Conservation (phyloP, 2,888 invertebrate genomes). For the Allacma fusca region DNA sequence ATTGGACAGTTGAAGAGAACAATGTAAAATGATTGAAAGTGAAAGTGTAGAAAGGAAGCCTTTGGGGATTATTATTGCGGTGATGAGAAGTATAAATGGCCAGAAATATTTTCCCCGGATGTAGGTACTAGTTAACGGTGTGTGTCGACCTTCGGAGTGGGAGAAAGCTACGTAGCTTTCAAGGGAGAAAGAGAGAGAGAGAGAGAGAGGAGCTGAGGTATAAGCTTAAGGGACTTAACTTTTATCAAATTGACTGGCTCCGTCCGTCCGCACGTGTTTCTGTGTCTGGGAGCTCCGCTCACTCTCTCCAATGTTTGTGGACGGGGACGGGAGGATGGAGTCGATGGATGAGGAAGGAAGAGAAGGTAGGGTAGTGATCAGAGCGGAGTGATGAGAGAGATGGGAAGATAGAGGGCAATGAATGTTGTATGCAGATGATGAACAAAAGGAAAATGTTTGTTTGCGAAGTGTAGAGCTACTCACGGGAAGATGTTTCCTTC, state of each 20-base stretch:
- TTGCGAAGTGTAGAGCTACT: conserved; percentile 38
- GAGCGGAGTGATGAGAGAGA: conserved; percentile 15
- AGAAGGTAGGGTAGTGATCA: conserved; percentile 14
- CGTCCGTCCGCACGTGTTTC: too few species aligned
- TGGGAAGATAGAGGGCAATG: conserved; percentile 9
- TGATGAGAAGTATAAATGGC: not conserved
- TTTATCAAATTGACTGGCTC: too few species aligned
- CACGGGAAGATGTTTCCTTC: conserved; percentile 44
- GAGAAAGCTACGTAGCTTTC: too few species aligned
- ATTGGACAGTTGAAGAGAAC: conserved; percentile 23
- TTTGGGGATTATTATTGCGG: conserved; percentile 19
- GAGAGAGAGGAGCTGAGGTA: too few species aligned
- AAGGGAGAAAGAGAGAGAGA: too few species aligned
- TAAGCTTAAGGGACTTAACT: too few species aligned
- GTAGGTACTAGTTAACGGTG: too few species aligned
- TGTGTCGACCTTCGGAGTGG: too few species aligned
- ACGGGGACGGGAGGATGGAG: not conserved
- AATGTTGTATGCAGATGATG: conserved; percentile 6
- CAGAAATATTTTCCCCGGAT: not conserved
- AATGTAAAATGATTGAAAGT: conserved; percentile 37
- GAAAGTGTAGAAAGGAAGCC: conserved; percentile 33
- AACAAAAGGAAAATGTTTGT: conserved; percentile 32
- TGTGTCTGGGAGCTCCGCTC: too few species aligned
- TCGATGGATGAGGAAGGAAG: conserved; percentile 6
- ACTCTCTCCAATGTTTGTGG: too few species aligned